Evolutionary conservation across 2,888 invertebrate genomes (phyloP), one percentile per base, ranked within the genome.

Genomic region (Amaurobius ferox): DNA sequence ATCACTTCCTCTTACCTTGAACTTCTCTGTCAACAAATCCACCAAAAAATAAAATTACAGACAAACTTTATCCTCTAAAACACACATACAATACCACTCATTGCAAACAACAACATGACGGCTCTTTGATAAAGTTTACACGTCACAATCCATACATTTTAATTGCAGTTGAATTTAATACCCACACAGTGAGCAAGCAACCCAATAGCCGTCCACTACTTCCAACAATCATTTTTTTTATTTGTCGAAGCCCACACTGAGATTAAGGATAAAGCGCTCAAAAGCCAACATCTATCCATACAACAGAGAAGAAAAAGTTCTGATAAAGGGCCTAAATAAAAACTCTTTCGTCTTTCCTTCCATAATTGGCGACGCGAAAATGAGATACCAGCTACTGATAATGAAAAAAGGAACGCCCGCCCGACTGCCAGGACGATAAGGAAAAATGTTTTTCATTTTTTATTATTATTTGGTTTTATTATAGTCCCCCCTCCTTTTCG

Each of bases 301-400:
- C 44, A 5, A 16, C 6, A 16, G 11, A 7, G 16, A 40, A 71
- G n/a, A 6, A 30, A 29, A 64, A 44, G 30, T 1, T 6, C 16
- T 72, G 83, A 85, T 77, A 85, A 77, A 77, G 77, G 55, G 55
- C 77, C 83, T 85, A 85, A 85, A 85, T 85, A 85, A 85, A 85
- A 85, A 85, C 72, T 67, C 71, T 76, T 76, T 64, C 71, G 23
- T 44, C 66, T 29, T 32, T 74, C 48, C 55, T 30, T 40, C 68
- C 73, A 79, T 86, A 86, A 86, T 86, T 86, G 83, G 73, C 28
- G 68, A 72, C 32, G 73, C 40, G 78, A 77, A 85, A 79, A 73
- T 79, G 68, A 78, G 85, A 86, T 86, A 73, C 62, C 68, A 67
- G 48, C 68, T 28, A 73, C 55, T 79, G 85, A 79, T 86, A 86